phyloP scores from a whole-genome alignment of 2,113 vertebrate genomes.

The western clawed frog (Xenopus tropicalis) region DNA sequence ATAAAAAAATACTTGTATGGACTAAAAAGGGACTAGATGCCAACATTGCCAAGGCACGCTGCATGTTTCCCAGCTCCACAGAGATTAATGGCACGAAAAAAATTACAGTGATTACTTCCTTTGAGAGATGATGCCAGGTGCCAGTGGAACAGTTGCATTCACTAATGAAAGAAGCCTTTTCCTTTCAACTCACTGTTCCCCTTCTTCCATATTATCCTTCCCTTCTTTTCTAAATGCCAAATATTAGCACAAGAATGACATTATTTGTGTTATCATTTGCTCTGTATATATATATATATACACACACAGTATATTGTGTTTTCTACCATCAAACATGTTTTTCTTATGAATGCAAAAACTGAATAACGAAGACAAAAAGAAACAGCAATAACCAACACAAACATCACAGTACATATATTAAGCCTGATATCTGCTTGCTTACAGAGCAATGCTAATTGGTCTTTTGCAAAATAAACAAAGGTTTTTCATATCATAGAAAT shows the following conservation, averaged over 20 bases:
- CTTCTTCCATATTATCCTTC: background rate
- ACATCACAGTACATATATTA: background rate
- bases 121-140: too few species aligned
- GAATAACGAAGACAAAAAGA: background rate
- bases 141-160: too few species aligned
- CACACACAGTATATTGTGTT: background rate
- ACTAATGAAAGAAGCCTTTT: background rate
- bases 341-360: background rate
- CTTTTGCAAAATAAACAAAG: background rate
- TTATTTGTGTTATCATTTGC: background rate
- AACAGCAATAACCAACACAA: background rate
- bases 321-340: background rate
- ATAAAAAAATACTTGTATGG: too few species aligned
- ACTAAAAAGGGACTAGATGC: too few species aligned
- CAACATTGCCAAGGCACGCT: too few species aligned
- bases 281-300: background rate
- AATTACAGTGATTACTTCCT: too few species aligned
- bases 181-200: background rate
- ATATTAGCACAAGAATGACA: background rate
- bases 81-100: too few species aligned
- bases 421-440: background rate
- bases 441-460: constrained; percentile 6
- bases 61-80: too few species aligned
- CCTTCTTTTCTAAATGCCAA: background rate
- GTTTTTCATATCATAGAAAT: constrained; percentile 2